Conservation (phyloP, 1,140 invertebrate genomes). For the Atopsyche davidsoni region DNA sequence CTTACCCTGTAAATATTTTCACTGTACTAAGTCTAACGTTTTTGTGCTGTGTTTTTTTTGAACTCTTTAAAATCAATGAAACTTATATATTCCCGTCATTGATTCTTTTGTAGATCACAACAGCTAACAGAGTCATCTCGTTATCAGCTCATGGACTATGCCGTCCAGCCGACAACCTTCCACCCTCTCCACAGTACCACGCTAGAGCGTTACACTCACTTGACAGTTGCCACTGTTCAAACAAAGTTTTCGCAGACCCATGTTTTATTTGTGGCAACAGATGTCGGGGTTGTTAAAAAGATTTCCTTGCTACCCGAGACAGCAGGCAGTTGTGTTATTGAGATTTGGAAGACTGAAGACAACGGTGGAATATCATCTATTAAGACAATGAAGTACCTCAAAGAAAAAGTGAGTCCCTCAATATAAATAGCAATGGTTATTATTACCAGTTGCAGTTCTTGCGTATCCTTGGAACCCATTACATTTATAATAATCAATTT, state of each 20-base stretch:
- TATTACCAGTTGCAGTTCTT: too few relatives aligned
- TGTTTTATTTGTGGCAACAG: constrained; percentile 73
- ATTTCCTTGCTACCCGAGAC: constrained; percentile 66
- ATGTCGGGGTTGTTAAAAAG: constrained; percentile 71
- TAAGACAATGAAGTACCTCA: constrained; percentile 69
- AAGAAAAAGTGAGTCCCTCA: constrained; percentile 66
- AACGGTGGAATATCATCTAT: constrained; percentile 49
- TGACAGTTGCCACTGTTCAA: constrained; percentile 69
- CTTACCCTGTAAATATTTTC: neutral
- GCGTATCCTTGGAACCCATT: too few relatives aligned
- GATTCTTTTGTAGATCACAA: too few relatives aligned
- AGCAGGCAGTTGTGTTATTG: constrained; percentile 73
- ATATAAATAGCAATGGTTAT: too few relatives aligned
- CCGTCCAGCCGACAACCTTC: constrained; percentile 66
- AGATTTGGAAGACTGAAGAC: constrained; percentile 72
- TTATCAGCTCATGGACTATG: constrained; percentile 83
- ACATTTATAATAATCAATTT: too few relatives aligned
- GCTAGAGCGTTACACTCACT: constrained; percentile 70
- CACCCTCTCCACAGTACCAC: constrained; percentile 64
- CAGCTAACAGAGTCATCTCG: constrained; percentile 58
- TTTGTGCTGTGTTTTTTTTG: neutral
- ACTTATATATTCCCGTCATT: neutral
- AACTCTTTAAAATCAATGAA: neutral
- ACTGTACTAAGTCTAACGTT: neutral
- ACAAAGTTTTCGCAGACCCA: constrained; percentile 61